Conservation (phyloP, 2,888 invertebrate genomes). For the Leistus spinibarbis region DNA sequence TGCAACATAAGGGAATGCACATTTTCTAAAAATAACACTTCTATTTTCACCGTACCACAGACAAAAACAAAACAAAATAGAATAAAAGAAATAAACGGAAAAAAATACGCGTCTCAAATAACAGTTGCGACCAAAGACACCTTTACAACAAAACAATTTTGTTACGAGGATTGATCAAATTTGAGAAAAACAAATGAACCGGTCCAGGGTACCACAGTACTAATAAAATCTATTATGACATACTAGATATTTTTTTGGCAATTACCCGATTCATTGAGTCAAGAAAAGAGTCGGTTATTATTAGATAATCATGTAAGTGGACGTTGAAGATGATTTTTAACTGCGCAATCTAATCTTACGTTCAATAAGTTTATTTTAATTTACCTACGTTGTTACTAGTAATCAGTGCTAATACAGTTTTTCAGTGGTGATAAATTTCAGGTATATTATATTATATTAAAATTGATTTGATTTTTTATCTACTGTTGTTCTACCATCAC, state of each 20-base stretch:
- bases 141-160: slow-evolving; percentile 5
- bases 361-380: background rate
- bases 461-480: too few species aligned
- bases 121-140: slow-evolving; percentile 2
- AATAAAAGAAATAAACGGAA: background rate
- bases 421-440: background rate
- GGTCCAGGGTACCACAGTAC: background rate
- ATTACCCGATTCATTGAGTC: slow-evolving; percentile 31
- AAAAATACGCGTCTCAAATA: background rate
- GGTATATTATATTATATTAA: background rate
- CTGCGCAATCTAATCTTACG: background rate
- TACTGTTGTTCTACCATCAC: too few species aligned
- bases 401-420: background rate
- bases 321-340: background rate
- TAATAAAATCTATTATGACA: background rate
- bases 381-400: background rate
- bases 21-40: slow-evolving; percentile 20
- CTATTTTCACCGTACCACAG: slow-evolving; percentile 20
- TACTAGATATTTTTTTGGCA: slow-evolving; percentile 23
- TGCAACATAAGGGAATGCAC: slow-evolving; percentile 25
- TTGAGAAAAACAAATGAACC: background rate
- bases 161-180: background rate
- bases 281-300: slow-evolving; percentile 20
- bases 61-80: slow-evolving; percentile 22
- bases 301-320: slow-evolving; percentile 33